These are phyloP conservation scores for Syngnathus scovelli DNA, from an alignment of 2,113 vertebrate genomes.

Conservation along the genomic window DNA sequence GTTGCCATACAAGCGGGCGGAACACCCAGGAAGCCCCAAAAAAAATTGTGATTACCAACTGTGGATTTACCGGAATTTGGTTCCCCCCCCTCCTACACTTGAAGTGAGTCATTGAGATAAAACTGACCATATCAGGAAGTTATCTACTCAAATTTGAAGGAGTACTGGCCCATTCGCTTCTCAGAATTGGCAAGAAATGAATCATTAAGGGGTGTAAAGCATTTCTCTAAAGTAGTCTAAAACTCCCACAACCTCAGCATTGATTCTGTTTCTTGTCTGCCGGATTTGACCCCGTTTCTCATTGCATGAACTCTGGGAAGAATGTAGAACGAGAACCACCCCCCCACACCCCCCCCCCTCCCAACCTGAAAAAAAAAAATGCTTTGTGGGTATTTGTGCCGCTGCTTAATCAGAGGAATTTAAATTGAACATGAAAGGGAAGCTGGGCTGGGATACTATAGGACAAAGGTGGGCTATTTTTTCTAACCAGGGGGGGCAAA, in stretches of 20 bases:
- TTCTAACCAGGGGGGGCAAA: too few relatives aligned
- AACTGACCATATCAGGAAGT: conserved; percentile 1
- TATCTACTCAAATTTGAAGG: not conserved
- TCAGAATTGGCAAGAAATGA: not conserved
- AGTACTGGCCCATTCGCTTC: not conserved
- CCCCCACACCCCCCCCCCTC: too few relatives aligned
- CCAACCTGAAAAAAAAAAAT: conserved; percentile 50
- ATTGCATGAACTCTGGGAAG: conserved; percentile 48
- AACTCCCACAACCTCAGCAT: conserved; percentile 5
- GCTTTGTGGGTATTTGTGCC: conserved; percentile 64
- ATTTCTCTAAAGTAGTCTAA: conserved; percentile 3
- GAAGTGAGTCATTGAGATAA: not conserved
- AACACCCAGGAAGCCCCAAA: not conserved
- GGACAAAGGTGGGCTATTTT: not conserved
- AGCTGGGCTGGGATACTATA: conserved; percentile 13
- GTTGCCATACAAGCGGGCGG: conserved; percentile 12
- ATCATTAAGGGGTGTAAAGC: not conserved
- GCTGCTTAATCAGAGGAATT: conserved; percentile 67
- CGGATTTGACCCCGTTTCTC: conserved; percentile 27
- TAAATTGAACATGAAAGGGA: conserved; percentile 32
- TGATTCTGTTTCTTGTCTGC: conserved; percentile 1
- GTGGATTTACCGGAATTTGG: conserved; percentile 1
- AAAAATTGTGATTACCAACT: not conserved
- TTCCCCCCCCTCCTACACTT: conserved; percentile 7
- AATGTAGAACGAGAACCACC: conserved; percentile 49